Conservation (phyloP, 2,888 invertebrate genomes). For the Choristoneura rosaceana region DNA sequence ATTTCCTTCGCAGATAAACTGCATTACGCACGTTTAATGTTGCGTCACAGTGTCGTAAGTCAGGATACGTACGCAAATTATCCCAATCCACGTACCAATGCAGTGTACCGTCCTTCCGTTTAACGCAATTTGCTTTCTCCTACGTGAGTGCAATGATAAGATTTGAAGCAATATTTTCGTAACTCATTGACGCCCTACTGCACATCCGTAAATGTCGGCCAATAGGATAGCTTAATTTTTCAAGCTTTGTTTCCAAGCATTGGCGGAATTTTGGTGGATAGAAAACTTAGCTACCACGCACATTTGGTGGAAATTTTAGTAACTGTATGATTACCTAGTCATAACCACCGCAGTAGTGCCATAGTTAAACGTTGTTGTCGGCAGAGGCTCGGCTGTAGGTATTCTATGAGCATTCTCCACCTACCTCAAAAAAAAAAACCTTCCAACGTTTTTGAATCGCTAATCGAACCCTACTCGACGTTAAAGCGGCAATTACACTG, state of each 20-base stretch:
- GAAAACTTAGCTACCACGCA: no score
- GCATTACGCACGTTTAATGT: slow-evolving; percentile 10
- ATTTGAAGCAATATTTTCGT: slow-evolving; percentile 37
- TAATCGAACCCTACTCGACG: neutral
- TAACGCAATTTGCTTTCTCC: slow-evolving; percentile 71
- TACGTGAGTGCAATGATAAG: slow-evolving; percentile 70
- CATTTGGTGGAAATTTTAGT: no score
- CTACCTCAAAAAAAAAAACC: no score
- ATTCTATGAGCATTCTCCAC: no score
- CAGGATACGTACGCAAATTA: slow-evolving; percentile 62
- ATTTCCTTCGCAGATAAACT: slow-evolving; percentile 8
- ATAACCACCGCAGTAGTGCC: neutral
- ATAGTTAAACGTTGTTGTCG: neutral
- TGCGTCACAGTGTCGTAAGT: slow-evolving; percentile 49
- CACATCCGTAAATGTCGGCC: no score
- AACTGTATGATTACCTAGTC: neutral
- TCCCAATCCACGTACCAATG: slow-evolving; percentile 65
- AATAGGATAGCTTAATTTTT: no score
- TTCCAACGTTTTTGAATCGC: neutral
- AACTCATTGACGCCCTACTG: slow-evolving; percentile 2
- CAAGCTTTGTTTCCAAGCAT: no score
- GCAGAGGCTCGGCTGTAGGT: no score
- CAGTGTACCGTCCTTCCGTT: slow-evolving; percentile 68
- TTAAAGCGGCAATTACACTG: no score
- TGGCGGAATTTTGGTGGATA: no score